Evolutionary conservation across 2,113 vertebrate species (phyloP).

Genomic region (Pomatostomus ruficeps): DNA sequence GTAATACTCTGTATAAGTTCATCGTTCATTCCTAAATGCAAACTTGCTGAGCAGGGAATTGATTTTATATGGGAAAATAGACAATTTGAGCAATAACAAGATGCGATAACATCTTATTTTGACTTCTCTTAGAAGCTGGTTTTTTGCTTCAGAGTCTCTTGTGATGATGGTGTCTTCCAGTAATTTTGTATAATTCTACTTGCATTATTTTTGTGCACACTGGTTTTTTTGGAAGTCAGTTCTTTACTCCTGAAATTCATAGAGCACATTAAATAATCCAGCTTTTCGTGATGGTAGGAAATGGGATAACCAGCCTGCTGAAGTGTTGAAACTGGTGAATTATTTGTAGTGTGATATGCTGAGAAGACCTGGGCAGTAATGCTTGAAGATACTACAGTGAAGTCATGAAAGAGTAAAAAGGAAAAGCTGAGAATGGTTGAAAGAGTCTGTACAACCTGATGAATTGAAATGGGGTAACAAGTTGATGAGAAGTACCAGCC

Average conservation of each 20-base stretch:
- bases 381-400: background rate
- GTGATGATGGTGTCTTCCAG: background rate
- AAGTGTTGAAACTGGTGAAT: background rate
- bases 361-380: background rate
- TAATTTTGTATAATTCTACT: background rate
- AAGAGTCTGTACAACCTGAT: background rate
- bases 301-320: background rate
- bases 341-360: background rate
- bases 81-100: background rate
- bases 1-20: background rate
- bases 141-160: background rate
- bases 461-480: background rate
- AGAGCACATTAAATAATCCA: background rate
- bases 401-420: background rate
- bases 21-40: background rate
- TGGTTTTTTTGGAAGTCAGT: fast-evolving
- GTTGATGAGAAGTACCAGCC: background rate
- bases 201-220: background rate
- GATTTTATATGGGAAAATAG: background rate
- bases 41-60: background rate
- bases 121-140: background rate
- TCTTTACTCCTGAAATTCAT: background rate
- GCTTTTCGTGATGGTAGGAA: background rate
- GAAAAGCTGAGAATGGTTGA: background rate
- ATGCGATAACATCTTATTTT: background rate